Evolutionary conservation across 2,113 vertebrate species (phyloP).

Genomic region (Brachyhypopomus gauderio): DNA sequence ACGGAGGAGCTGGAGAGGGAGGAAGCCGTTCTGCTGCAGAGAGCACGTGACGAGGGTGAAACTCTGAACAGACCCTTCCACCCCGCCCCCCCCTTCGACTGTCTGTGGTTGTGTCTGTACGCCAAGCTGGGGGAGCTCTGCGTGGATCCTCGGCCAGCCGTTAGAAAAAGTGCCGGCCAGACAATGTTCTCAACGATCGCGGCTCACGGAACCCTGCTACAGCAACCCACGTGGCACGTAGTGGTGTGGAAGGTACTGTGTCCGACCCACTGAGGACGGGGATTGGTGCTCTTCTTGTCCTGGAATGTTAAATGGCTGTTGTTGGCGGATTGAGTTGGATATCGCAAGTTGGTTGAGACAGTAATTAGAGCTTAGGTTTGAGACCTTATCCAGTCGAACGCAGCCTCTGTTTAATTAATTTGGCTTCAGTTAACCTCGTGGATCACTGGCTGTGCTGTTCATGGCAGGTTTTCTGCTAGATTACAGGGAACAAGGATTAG

Average conservation of each 20-base stretch:
- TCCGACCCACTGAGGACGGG: background rate
- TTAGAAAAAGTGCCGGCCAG: constrained; percentile 95
- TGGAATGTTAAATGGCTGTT: background rate
- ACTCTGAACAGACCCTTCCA: constrained; percentile 90
- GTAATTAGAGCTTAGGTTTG: background rate
- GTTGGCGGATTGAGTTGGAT: background rate
- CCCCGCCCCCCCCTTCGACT: constrained; percentile 95
- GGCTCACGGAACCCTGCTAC: constrained; percentile 93
- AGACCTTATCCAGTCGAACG: too few species aligned
- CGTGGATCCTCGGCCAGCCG: constrained; percentile 93
- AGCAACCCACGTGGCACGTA: constrained; percentile 94
- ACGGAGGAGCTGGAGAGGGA: constrained; percentile 91
- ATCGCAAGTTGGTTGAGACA: background rate
- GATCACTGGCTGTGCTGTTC: background rate
- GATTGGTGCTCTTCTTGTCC: background rate
- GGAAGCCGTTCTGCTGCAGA: constrained; percentile 86
- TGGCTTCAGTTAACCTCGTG: too few species aligned
- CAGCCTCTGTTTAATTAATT: too few species aligned
- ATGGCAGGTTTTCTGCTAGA: background rate
- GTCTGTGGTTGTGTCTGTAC: constrained; percentile 96
- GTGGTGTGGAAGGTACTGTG: constrained; percentile 90
- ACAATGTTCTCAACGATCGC: constrained; percentile 96
- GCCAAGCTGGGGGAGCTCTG: constrained; percentile 94
- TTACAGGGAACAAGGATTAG: background rate
- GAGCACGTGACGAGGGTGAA: constrained; percentile 90